phyloP scores from a whole-genome alignment of 2,113 vertebrate species.

The Labeo catla region DNA sequence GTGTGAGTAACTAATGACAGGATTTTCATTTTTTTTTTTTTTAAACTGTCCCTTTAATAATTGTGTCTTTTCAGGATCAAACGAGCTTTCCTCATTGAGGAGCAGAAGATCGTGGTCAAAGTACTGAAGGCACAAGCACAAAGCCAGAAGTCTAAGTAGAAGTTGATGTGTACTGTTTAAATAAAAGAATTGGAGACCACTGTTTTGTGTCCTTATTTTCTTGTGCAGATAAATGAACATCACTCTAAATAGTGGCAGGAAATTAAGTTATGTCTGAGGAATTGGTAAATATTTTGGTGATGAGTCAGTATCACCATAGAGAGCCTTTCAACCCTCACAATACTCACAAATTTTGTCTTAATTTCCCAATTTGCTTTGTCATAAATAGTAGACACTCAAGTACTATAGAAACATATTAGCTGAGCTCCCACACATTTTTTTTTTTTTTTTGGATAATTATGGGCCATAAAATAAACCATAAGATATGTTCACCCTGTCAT shows the following conservation, averaged over 20 bases:
- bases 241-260: neutral
- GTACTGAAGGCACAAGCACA: conserved; percentile 99
- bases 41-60: no score
- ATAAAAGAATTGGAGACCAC: conserved; percentile 74
- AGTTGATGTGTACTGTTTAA: conserved; percentile 78
- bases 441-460: no score
- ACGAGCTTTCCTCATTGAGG: conserved; percentile 97
- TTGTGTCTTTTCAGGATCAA: conserved; percentile 84
- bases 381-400: no score
- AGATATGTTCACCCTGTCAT: no score
- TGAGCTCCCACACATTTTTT: no score
- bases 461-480: no score
- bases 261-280: neutral
- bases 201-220: conserved; percentile 21
- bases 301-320: neutral
- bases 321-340: no score
- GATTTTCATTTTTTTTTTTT: no score
- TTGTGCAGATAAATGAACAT: neutral
- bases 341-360: no score
- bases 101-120: conserved; percentile 99
- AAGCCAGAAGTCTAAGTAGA: conserved; percentile 97
- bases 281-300: neutral
- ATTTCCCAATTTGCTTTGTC: no score
- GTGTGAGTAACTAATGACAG: no score
- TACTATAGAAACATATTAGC: no score